phyloP scores from a whole-genome alignment of 2,797 vertebrate species.

The Chloroceryle inda region DNA sequence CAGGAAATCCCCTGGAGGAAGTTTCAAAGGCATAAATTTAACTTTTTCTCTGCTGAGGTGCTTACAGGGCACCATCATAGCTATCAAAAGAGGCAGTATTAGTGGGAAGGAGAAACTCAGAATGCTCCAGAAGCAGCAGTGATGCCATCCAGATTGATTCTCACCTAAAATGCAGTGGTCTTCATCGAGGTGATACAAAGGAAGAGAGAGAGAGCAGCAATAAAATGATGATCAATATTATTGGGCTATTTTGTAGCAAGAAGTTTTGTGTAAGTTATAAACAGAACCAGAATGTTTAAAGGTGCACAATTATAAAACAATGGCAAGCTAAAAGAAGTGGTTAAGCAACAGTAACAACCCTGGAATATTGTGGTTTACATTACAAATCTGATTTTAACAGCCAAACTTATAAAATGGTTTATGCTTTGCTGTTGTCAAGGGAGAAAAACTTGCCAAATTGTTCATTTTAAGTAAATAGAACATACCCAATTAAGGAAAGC shows the following conservation, averaged over 20 bases:
- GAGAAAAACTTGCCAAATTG: conserved; percentile 86
- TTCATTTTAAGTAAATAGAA: conserved; percentile 88
- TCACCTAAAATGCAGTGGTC: not conserved
- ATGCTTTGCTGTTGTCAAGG: conserved; percentile 84
- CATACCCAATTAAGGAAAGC: conserved; percentile 87
- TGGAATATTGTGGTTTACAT: conserved; percentile 80
- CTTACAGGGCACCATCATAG: not conserved
- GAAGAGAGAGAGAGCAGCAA: not conserved
- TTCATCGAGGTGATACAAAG: not conserved
- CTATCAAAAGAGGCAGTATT: not conserved
- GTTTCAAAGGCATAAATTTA: conserved; percentile 50
- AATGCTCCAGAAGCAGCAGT: not conserved
- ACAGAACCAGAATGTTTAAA: conserved; percentile 62
- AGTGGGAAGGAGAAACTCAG: not conserved
- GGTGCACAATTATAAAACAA: conserved; percentile 53
- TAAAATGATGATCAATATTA: not conserved
- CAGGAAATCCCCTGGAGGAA: conserved; percentile 36
- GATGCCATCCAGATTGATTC: not conserved
- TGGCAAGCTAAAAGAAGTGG: conserved; percentile 43
- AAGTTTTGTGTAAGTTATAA: conserved; percentile 16
- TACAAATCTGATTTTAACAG: conserved; percentile 84
- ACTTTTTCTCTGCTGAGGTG: conserved; percentile 49
- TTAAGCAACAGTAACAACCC: conserved; percentile 70
- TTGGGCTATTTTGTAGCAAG: not conserved
- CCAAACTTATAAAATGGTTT: conserved; percentile 86